These are phyloP conservation scores for Hermaeophaga mercurialis DNA, from an alignment of 2,888 invertebrate genomes.

Conservation along the genomic window DNA sequence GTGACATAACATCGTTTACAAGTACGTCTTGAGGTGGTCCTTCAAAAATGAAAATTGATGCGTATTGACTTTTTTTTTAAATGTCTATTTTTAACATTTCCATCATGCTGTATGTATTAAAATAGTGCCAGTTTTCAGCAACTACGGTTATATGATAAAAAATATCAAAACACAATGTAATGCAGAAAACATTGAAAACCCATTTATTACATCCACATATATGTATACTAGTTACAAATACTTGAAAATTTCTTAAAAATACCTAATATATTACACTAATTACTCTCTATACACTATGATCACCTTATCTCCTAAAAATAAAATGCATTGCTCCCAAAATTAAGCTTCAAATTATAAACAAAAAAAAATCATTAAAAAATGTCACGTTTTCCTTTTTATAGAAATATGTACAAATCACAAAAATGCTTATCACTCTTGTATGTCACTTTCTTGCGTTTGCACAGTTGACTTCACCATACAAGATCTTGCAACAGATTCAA, in stretches of 20 bases:
- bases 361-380: conserved; percentile 37
- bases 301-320: conserved; percentile 41
- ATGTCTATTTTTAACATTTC: no score
- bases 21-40: no score
- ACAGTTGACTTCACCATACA: conserved; percentile 84
- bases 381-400: conserved; percentile 31
- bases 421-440: conserved; percentile 65
- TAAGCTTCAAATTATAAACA: conserved; percentile 37
- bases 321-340: conserved; percentile 40
- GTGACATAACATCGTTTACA: no score
- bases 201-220: conserved; percentile 54
- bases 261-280: conserved; percentile 54
- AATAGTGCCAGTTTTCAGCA: no score
- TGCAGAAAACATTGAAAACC: conserved; percentile 54
- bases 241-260: conserved; percentile 57
- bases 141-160: no score
- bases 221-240: conserved; percentile 57
- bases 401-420: conserved; percentile 49
- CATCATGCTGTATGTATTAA: no score
- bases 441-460: conserved; percentile 68
- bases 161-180: no score
- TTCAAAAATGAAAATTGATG: no score
- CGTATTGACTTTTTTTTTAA: no score
- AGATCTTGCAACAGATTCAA: conserved; percentile 94
- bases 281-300: conserved; percentile 48